Evolutionary conservation across 2,113 vertebrate genomes (phyloP).

Genomic region (Calyptomena viridis): DNA sequence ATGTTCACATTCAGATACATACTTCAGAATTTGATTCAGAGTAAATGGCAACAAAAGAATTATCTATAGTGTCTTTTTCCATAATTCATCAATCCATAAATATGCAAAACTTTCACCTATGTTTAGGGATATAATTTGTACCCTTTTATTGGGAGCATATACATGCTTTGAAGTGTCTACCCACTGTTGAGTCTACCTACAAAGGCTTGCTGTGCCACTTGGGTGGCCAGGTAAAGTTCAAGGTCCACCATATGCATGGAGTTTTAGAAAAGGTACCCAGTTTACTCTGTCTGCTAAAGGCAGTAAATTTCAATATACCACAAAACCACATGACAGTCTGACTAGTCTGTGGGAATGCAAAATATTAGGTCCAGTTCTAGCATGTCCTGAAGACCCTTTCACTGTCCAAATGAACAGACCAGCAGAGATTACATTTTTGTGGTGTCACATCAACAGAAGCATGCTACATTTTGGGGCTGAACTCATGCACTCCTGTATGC

Average conservation of each 20-base stretch:
- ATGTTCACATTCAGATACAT: neutral
- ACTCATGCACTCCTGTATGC: neutral
- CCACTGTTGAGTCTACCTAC: neutral
- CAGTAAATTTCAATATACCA: neutral
- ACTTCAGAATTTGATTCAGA: constrained; percentile 26
- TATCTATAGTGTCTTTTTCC: constrained; percentile 14
- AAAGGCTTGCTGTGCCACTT: neutral
- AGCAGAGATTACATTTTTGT: neutral
- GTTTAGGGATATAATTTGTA: neutral
- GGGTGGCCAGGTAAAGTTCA: neutral
- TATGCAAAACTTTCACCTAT: neutral
- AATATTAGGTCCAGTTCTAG: neutral
- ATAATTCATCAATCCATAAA: constrained; percentile 6
- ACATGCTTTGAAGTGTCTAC: neutral
- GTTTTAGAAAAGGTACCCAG: neutral
- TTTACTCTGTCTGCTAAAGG: neutral
- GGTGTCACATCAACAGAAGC: neutral
- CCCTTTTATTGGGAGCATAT: neutral
- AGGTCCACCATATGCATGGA: neutral
- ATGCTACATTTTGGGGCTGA: neutral
- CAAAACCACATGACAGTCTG: neutral
- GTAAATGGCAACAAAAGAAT: neutral
- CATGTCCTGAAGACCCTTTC: neutral
- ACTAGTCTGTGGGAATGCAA: neutral
- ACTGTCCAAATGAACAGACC: neutral